These are phyloP conservation scores for Tenodera sinensis DNA, from an alignment of 2,888 invertebrate species.

Conservation along the genomic window DNA sequence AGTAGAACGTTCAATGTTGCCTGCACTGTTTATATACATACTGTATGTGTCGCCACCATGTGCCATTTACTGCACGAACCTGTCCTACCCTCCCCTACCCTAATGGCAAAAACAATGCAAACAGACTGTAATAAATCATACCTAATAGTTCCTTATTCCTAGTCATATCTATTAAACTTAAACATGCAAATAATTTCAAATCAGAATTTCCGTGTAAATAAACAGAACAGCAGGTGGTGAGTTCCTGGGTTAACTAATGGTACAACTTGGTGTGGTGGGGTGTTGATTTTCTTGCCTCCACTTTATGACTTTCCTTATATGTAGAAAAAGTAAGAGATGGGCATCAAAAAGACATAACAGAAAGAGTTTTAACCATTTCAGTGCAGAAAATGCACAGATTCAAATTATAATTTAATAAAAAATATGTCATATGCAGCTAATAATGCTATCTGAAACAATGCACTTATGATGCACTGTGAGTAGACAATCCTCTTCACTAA, in stretches of 20 bases:
- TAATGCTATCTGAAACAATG: background rate
- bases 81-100: too few species aligned
- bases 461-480: background rate
- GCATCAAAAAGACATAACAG: background rate
- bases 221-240: background rate
- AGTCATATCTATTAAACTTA: background rate
- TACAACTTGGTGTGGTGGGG: background rate
- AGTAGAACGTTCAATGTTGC: too few species aligned
- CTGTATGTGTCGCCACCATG: too few species aligned
- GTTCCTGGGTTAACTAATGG: background rate
- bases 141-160: background rate
- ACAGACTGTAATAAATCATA: background rate
- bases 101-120: too few species aligned
- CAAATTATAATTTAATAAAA: background rate
- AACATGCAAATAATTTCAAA: background rate
- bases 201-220: background rate
- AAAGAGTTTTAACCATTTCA: background rate
- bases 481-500: too few species aligned
- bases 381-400: too few species aligned
- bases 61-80: too few species aligned
- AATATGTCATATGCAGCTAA: background rate
- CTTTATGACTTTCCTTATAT: background rate
- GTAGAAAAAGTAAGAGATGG: background rate
- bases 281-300: background rate
- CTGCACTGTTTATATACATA: too few species aligned